These are phyloP conservation scores for Catostomus latipinnis DNA, from an alignment of 2,797 vertebrate genomes.

Conservation along the genomic window DNA sequence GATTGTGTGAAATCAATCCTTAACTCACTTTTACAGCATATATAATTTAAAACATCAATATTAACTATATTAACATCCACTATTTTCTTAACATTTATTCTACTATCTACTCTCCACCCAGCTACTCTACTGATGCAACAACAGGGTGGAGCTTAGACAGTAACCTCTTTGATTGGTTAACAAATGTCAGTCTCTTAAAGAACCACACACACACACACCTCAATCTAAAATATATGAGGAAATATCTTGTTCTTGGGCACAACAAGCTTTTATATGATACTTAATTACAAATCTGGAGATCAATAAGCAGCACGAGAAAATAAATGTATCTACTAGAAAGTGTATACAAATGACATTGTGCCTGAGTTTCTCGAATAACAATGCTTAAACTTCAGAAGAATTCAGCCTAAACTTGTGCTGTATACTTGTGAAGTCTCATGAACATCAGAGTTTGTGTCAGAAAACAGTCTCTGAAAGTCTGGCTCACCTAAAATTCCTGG, in stretches of 20 bases:
- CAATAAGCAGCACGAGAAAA: neutral
- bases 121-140: no score
- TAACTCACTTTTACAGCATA: no score
- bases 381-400: slow-evolving; percentile 3
- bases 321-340: slow-evolving; percentile 1
- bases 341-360: neutral
- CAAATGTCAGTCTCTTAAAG: no score
- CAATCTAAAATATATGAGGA: neutral
- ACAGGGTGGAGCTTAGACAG: no score
- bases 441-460: slow-evolving; percentile 28
- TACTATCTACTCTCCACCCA: no score
- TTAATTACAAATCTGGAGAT: neutral
- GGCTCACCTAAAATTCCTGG: slow-evolving; percentile 22
- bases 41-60: no score
- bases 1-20: no score
- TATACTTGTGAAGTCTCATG: slow-evolving; percentile 22
- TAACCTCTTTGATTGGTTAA: no score
- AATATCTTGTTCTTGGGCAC: neutral
- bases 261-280: neutral
- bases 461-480: slow-evolving; percentile 25
- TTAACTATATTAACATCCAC: no score
- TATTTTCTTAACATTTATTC: no score
- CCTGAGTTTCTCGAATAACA: neutral
- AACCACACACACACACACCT: no score
- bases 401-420: slow-evolving; percentile 1